Base-by-base conservation (phyloP, 2,113 vertebrate species). In the Chaenocephalus aceratus region DNA sequence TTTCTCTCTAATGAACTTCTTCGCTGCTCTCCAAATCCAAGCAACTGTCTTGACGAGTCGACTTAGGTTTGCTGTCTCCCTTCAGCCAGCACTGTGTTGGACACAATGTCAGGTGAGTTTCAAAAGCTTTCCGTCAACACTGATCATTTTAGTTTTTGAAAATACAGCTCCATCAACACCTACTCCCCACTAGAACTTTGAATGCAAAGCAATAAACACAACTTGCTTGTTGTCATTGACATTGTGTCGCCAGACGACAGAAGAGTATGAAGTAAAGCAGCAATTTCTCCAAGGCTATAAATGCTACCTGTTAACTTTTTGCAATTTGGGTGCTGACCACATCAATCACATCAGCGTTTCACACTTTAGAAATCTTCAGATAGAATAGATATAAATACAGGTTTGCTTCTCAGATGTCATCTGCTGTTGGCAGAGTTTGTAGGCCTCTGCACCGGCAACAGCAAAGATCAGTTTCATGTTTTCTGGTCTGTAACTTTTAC, bases 201-300 rank as follows among this genome's bases (percentile, higher is more conserved):
- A 18, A 13, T 41, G 13, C 12, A 8, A 1, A 56, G n/a, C 54
- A 61, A 52, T 41, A 10, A 36, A 65, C 10, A 36, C 12, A 49
- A 26, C 41, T 71, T 26, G 15, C 61, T 26, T 60, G 4, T 10
- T 59, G 60, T 56, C 3, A 5, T 6, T 51, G n/a, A 34, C 57
- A 57, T 41, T 65, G 30, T 60, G 45, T n/a, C 57, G 60, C 67
- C 56, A 53, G 18, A 71, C 49, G 62, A 21, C 14, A 36, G 26
- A 72, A 67, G 64, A 46, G 6, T 11, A n/a, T 11, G 45, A 69
- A 44, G 8, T 1, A 70, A 68, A 70, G 26, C 13, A 60, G 44
- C 30, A 34, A 69, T 63, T 57, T 73, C 13, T 30, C 54, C 21
- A 10, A 23, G 34, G 15, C 53, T 77, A 63, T 48, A 15, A 63